Evolutionary conservation across 2,888 invertebrate genomes (phyloP).

Genomic region (Andrena bucephala): DNA sequence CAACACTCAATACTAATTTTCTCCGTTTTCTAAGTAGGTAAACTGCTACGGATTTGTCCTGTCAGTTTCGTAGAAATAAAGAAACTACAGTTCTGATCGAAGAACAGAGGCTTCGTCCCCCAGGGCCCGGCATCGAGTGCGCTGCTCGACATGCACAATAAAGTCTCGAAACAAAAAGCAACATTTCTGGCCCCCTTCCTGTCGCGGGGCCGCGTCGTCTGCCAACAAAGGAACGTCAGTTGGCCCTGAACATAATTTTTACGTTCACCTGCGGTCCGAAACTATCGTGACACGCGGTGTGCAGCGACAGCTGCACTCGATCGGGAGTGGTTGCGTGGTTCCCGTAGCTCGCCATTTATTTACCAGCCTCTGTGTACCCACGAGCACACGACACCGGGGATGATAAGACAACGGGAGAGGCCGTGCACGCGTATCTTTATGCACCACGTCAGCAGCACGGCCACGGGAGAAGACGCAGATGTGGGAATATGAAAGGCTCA

Average conservation of each 20-base stretch:
- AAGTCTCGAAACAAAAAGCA: slow-evolving; percentile 16
- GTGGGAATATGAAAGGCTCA: slow-evolving; percentile 16
- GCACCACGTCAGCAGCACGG: slow-evolving; percentile 11
- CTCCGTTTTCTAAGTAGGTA: too few relatives aligned
- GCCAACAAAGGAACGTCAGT: slow-evolving; percentile 8
- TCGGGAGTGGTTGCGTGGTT: slow-evolving; percentile 52
- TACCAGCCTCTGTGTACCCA: slow-evolving; percentile 43
- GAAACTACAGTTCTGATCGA: too few relatives aligned
- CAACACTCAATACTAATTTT: too few relatives aligned
- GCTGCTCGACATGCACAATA: neutral
- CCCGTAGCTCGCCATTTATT: slow-evolving; percentile 54
- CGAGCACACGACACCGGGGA: slow-evolving; percentile 25
- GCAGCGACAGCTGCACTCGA: slow-evolving; percentile 62
- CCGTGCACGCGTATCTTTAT: slow-evolving; percentile 30
- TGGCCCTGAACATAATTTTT: slow-evolving; percentile 3
- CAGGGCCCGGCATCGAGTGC: neutral
- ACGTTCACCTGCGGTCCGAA: slow-evolving; percentile 29
- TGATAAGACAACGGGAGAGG: slow-evolving; percentile 44
- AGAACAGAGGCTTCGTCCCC: neutral
- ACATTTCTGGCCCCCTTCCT: neutral
- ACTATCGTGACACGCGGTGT: slow-evolving; percentile 38
- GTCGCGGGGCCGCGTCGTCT: neutral
- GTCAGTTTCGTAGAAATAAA: too few relatives aligned
- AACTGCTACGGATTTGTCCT: too few relatives aligned
- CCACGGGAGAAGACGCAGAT: slow-evolving; percentile 6